Percentiles rank a stretch among this genome's conserved stretches.
Conservation (phyloP, 2,113 vertebrate genomes). For the Stigmatopora argus region DNA sequence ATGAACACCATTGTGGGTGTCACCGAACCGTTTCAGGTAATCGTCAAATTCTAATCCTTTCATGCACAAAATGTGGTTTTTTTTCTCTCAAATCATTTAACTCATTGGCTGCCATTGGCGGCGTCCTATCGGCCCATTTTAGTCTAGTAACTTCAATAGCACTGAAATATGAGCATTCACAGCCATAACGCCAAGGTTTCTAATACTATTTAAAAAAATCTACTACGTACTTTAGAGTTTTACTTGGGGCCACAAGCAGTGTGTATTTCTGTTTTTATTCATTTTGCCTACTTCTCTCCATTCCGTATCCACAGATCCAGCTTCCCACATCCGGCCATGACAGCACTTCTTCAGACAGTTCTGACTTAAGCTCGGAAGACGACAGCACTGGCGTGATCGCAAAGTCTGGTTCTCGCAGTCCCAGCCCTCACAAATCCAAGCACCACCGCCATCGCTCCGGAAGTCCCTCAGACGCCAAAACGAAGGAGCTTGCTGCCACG, state of each 20-base stretch:
- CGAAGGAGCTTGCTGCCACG: conserved; percentile 66
- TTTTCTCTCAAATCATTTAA: too few relatives aligned
- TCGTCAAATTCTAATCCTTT: background rate
- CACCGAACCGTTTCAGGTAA: conserved; percentile 93
- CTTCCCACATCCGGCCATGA: conserved; percentile 73
- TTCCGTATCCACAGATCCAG: conserved; percentile 73
- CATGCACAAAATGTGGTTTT: background rate
- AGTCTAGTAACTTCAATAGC: too few relatives aligned
- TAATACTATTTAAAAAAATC: too few relatives aligned
- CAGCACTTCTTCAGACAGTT: conserved; percentile 81
- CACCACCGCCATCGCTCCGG: conserved; percentile 65
- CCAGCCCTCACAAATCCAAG: conserved; percentile 78
- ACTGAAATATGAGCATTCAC: too few relatives aligned
- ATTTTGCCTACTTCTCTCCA: background rate
- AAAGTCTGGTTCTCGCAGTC: conserved; percentile 81
- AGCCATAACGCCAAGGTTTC: too few relatives aligned
- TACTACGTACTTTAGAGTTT: too few relatives aligned
- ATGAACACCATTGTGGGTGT: conserved; percentile 82
- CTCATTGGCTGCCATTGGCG: too few relatives aligned
- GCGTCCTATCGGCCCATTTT: too few relatives aligned
- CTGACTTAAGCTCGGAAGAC: conserved; percentile 80
- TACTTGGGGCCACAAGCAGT: background rate
- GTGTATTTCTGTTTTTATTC: background rate
- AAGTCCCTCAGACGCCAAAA: conserved; percentile 70
- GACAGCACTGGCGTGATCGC: conserved; percentile 80